phyloP scores from a whole-genome alignment of 2,888 invertebrate species.

The Linnaemya tessellans region DNA sequence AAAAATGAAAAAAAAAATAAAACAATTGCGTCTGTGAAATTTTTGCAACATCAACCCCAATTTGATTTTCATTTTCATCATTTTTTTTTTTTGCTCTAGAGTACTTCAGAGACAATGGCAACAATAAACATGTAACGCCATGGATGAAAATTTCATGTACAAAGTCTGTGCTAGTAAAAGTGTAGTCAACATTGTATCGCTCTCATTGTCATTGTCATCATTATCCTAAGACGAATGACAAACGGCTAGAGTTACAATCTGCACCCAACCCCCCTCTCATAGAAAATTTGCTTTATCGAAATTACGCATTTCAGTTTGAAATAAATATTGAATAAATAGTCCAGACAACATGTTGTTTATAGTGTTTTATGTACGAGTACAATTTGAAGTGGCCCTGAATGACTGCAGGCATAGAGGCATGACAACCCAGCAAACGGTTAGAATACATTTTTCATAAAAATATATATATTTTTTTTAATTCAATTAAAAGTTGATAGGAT shows the following conservation, averaged over 20 bases:
- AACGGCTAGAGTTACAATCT: conserved; percentile 17
- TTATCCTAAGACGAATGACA: conserved; percentile 46
- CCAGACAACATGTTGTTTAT: conserved; percentile 45
- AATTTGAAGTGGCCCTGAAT: not conserved
- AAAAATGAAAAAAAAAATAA: conserved; percentile 53
- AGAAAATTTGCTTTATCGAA: conserved; percentile 17
- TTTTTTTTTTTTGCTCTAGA: not conserved
- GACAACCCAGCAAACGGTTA: not conserved
- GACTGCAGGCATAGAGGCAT: not conserved
- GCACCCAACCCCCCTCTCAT: conserved; percentile 46
- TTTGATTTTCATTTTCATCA: not conserved
- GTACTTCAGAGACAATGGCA: conserved; percentile 27
- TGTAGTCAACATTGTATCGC: conserved; percentile 40
- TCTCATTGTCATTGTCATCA: conserved; percentile 26
- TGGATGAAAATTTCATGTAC: not conserved
- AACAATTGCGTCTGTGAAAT: conserved; percentile 40
- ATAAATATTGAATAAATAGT: conserved; percentile 58
- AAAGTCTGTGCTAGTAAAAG: conserved; percentile 7
- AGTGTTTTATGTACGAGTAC: not conserved
- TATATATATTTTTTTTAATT: no score
- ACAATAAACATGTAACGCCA: conserved; percentile 7
- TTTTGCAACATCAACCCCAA: conserved; percentile 39
- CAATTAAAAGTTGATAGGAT: no score
- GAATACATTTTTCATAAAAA: not conserved
- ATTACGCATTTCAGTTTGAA: conserved; percentile 37